Percentiles rank a stretch among this genome's conserved stretches.
Evolutionary conservation across 2,888 invertebrate genomes (phyloP).

Genomic region (Phyto melanocephala): DNA sequence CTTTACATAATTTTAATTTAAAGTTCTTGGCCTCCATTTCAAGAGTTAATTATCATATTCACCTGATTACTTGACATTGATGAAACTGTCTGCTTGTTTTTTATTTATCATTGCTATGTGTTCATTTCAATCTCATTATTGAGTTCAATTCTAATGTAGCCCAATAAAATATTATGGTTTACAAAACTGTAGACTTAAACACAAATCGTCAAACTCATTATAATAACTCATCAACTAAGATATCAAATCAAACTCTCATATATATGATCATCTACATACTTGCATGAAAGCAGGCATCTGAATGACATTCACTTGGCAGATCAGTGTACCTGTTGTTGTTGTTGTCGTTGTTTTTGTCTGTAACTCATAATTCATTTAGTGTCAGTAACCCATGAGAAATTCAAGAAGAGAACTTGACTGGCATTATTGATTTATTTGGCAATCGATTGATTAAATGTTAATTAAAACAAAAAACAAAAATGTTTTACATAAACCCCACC

Average conservation of each 20-base stretch:
- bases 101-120: too few relatives aligned
- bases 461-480: too few relatives aligned
- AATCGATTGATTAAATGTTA: constrained; percentile 62
- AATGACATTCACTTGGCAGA: constrained; percentile 41
- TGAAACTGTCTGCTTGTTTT: constrained; percentile 12
- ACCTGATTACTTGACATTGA: constrained; percentile 45
- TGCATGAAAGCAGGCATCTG: background rate
- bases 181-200: constrained; percentile 11
- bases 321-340: constrained; percentile 17
- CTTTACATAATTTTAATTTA: too few relatives aligned
- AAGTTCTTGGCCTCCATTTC: too few relatives aligned
- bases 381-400: constrained; percentile 36
- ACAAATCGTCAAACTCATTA: constrained; percentile 62
- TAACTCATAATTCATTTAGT: constrained; percentile 61
- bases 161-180: constrained; percentile 78
- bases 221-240: constrained; percentile 49
- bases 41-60: constrained; percentile 11
- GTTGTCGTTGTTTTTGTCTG: constrained; percentile 25
- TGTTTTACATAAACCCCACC: constrained; percentile 57
- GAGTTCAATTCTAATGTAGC: constrained; percentile 48
- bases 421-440: constrained; percentile 34
- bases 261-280: background rate
- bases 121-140: too few relatives aligned
- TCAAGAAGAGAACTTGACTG: background rate
- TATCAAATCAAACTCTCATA: constrained; percentile 20